Evolutionary conservation across 2,113 vertebrate species (phyloP).

Genomic region (Oreamnos americanus): DNA sequence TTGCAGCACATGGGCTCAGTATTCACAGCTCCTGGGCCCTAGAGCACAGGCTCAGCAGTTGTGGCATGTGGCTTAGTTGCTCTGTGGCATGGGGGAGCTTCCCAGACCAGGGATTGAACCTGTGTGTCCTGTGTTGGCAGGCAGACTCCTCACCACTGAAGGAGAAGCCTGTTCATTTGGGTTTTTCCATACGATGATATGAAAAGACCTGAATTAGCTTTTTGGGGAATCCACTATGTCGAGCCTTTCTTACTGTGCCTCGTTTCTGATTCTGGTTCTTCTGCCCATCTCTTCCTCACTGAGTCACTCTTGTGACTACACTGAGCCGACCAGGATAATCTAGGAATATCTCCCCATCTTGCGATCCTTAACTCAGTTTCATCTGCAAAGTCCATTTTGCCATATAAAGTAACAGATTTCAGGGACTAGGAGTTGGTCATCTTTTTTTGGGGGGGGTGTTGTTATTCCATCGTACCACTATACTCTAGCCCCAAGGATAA

Average conservation of each 20-base stretch:
- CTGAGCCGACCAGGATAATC: not conserved
- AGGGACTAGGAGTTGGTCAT: not conserved
- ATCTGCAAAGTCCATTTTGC: not conserved
- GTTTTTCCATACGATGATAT: not conserved
- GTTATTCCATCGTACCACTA: not conserved
- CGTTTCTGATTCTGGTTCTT: not conserved
- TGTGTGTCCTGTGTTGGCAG: not conserved
- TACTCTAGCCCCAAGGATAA: no score
- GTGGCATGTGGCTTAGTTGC: not conserved
- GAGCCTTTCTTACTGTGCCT: not conserved
- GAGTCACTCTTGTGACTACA: not conserved
- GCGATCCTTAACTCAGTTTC: not conserved
- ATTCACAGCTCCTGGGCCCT: not conserved
- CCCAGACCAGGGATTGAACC: not conserved
- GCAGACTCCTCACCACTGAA: not conserved
- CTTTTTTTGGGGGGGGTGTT: fast-evolving
- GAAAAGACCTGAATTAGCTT: not conserved
- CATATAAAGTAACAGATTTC: not conserved
- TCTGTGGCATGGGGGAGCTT: not conserved
- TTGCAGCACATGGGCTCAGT: not conserved
- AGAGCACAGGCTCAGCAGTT: not conserved
- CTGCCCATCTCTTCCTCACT: not conserved
- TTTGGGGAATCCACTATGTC: not conserved
- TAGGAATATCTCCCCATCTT: not conserved
- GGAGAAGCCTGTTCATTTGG: not conserved